A percentile compares a stretch with the other conserved stretches of the same genome.
Conservation (phyloP, 35 echinoderm and acorn worm genomes). For the Diadema setosum region DNA sequence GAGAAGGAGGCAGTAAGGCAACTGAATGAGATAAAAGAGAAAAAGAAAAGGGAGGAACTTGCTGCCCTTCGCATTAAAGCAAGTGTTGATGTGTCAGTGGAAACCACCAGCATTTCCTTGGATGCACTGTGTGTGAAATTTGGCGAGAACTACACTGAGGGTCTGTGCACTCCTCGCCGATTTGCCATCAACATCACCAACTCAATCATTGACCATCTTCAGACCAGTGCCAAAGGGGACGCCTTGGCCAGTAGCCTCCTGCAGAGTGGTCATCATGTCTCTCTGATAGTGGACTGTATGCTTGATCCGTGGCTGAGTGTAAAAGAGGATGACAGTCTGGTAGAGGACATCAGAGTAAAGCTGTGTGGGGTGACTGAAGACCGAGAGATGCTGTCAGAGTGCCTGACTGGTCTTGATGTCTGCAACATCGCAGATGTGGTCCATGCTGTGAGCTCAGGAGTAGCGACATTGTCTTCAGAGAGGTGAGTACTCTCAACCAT, state of each 20-base stretch:
- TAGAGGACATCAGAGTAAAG: slow-evolving; percentile 1
- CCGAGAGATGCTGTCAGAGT: neutral
- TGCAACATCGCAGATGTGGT: neutral
- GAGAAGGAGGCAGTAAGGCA: neutral
- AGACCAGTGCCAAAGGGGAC: neutral
- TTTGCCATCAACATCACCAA: slow-evolving; percentile 41
- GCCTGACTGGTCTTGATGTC: neutral
- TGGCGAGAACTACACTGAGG: neutral
- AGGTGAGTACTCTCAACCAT: no score
- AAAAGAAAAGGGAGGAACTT: no score
- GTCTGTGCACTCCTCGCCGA: neutral
- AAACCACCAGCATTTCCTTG: neutral
- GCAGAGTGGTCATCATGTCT: slow-evolving; percentile 30
- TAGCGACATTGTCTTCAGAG: neutral
- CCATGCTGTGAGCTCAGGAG: neutral
- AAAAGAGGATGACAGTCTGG: neutral
- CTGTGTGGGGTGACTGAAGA: neutral
- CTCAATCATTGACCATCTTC: neutral
- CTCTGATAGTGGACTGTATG: neutral
- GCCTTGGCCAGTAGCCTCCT: neutral
- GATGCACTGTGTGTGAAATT: neutral
- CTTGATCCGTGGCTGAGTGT: neutral
- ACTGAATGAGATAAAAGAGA: no score
- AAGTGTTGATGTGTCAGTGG: neutral
- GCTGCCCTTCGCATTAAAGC: neutral